phyloP scores from a whole-genome alignment of 1,140 invertebrate species.

The Euschistus heros region DNA sequence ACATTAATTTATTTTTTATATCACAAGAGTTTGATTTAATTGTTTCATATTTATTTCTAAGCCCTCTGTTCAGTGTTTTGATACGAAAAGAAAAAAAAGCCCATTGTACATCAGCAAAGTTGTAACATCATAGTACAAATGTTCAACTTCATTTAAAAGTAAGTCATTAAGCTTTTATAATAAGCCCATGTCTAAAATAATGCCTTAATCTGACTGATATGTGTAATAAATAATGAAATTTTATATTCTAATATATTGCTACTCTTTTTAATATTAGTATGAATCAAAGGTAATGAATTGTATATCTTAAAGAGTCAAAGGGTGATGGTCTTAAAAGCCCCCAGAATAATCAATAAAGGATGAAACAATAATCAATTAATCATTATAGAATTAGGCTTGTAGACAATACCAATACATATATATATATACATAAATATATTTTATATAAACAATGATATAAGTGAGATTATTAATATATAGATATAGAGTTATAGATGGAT shows the following conservation, averaged over 20 bases:
- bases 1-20: no score
- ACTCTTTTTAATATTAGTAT: not conserved
- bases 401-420: conserved; percentile 13
- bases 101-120: no score
- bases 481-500: no score
- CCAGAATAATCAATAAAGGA: conserved; percentile 1
- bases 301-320: conserved; percentile 16
- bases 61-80: not conserved
- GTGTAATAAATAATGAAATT: not conserved
- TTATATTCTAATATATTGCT: not conserved
- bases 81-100: not conserved
- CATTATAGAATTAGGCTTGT: conserved; percentile 1
- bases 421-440: conserved; percentile 12
- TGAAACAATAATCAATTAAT: conserved; percentile 14
- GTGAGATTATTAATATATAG: not conserved
- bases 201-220: conserved; percentile 10
- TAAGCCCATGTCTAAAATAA: not conserved
- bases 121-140: not conserved
- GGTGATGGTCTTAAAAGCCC: not conserved
- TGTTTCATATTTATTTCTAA: not conserved
- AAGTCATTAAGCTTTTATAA: not conserved
- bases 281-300: not conserved
- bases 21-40: no score
- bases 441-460: conserved; percentile 15
- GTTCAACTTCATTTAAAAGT: not conserved